Evolutionary conservation across 2,888 invertebrate genomes (phyloP).

Genomic region (Acronicta leporina): DNA sequence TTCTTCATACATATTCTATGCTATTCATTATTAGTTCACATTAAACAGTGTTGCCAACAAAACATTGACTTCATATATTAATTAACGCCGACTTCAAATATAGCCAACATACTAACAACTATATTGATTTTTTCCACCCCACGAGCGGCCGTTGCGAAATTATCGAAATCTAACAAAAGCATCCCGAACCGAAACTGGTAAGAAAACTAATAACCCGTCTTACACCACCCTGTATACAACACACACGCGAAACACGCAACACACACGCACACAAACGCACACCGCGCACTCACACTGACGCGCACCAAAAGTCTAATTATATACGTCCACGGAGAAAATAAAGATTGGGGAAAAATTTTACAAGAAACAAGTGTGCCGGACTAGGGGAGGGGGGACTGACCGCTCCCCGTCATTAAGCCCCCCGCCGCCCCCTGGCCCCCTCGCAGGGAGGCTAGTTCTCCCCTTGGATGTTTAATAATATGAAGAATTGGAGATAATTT

Average conservation of each 20-base stretch:
- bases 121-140: conserved; percentile 75
- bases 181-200: conserved; percentile 81
- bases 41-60: conserved; percentile 35
- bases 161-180: conserved; percentile 89
- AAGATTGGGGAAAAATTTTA: conserved; percentile 89
- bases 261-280: conserved; percentile 55
- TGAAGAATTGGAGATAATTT: conserved; percentile 90
- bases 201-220: conserved; percentile 89
- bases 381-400: conserved; percentile 81
- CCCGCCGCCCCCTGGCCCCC: conserved; percentile 65
- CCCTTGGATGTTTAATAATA: conserved; percentile 89
- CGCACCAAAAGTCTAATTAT: conserved; percentile 81
- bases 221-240: conserved; percentile 71
- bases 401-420: conserved; percentile 86
- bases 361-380: conserved; percentile 87
- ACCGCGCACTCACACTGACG: conserved; percentile 58
- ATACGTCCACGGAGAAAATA: conserved; percentile 88
- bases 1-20: conserved; percentile 5
- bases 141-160: conserved; percentile 83
- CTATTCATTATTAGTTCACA: conserved; percentile 5
- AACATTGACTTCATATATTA: conserved; percentile 55
- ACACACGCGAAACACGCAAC: conserved; percentile 48
- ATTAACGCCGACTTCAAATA: conserved; percentile 57
- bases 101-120: conserved; percentile 60
- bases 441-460: conserved; percentile 80